phyloP scores from a whole-genome alignment of 2,888 invertebrate species.

The Heliconius charithonia region DNA sequence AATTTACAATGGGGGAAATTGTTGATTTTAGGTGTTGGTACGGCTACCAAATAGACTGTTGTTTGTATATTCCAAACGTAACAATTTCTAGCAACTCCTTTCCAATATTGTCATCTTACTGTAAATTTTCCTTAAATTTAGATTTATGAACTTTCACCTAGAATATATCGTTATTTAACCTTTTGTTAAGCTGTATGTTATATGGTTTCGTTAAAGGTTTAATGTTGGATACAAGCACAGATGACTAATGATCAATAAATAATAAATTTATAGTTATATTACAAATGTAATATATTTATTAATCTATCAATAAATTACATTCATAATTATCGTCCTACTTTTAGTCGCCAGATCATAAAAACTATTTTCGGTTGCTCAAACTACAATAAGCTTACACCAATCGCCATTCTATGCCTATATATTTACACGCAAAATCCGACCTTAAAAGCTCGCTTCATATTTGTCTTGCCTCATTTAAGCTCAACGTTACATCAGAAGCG shows the following conservation, averaged over 20 bases:
- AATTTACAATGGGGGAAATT: constrained; percentile 24
- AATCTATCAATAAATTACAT: constrained; percentile 26
- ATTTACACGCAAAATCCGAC: constrained; percentile 41
- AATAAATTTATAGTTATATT: not conserved
- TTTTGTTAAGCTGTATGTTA: not conserved
- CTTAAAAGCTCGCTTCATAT: constrained; percentile 47
- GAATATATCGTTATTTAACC: not conserved
- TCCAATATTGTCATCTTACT: not conserved
- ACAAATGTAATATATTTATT: not conserved
- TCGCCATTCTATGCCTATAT: constrained; percentile 34
- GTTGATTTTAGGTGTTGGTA: constrained; percentile 24
- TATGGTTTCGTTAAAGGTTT: not conserved
- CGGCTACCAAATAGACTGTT: constrained; percentile 14
- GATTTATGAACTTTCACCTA: not conserved
- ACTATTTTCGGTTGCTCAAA: constrained; percentile 41
- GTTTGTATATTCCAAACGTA: constrained; percentile 15
- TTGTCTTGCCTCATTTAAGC: constrained; percentile 51
- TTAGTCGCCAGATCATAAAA: constrained; percentile 41
- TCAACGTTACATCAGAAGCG: constrained; percentile 35
- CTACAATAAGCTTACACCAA: constrained; percentile 35
- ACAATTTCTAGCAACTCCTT: not conserved
- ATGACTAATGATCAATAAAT: not conserved
- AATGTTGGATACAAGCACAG: not conserved
- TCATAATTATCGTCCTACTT: constrained; percentile 36
- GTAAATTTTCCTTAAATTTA: not conserved